phyloP scores from a whole-genome alignment of 2,113 vertebrate species.

The Protobothrops flavoviridis region DNA sequence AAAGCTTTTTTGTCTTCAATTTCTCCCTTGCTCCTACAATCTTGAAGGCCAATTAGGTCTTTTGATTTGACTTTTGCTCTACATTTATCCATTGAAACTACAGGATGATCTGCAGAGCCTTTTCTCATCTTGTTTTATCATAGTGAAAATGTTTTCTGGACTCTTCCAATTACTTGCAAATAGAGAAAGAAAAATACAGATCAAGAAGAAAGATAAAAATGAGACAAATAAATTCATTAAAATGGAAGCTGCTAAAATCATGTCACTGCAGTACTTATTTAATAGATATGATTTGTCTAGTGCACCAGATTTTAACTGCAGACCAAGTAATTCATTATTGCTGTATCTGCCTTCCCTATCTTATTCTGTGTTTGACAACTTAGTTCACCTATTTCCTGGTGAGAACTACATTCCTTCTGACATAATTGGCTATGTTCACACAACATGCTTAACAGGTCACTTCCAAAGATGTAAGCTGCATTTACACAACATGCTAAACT shows the following conservation, averaged over 20 bases:
- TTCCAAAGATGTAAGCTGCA: neutral
- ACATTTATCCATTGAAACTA: neutral
- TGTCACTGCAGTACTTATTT: neutral
- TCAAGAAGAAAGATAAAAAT: neutral
- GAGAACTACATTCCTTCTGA: neutral
- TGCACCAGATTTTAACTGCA: neutral
- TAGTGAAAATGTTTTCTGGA: neutral
- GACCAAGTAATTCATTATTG: neutral
- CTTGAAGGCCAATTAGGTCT: neutral
- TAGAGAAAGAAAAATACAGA: neutral
- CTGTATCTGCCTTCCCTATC: neutral
- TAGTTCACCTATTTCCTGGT: neutral
- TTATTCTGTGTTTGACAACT: neutral
- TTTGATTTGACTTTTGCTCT: neutral
- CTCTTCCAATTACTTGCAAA: slow-evolving; percentile 9
- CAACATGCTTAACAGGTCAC: neutral
- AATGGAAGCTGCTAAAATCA: neutral
- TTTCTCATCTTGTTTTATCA: neutral
- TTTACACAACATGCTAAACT: neutral
- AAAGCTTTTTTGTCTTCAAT: neutral
- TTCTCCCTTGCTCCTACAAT: neutral
- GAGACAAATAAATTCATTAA: slow-evolving; percentile 12
- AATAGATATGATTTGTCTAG: slow-evolving; percentile 10
- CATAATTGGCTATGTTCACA: neutral
- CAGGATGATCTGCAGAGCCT: neutral